These are phyloP conservation scores for Cryptomyrus ogoouensis DNA, from an alignment of 2,113 vertebrate species.

Conservation along the genomic window DNA sequence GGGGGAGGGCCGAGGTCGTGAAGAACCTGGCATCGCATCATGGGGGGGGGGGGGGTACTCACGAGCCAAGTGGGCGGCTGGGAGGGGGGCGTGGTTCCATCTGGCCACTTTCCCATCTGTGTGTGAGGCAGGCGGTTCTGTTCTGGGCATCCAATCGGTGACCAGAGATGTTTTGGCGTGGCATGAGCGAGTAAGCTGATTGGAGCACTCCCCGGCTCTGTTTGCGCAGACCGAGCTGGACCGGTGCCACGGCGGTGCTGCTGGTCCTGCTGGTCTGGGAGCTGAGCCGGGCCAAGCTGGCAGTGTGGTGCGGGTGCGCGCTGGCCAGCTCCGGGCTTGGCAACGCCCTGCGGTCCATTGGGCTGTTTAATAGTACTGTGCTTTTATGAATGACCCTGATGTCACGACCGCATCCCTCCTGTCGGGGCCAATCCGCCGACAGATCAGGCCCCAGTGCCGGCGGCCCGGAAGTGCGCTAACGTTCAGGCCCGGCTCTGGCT, in stretches of 20 bases:
- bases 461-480: neutral
- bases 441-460: neutral
- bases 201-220: neutral
- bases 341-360: neutral
- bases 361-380: neutral
- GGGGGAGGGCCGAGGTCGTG: neutral
- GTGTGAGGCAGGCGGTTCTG: neutral
- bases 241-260: neutral
- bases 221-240: neutral
- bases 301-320: neutral
- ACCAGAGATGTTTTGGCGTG: neutral
- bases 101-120: neutral
- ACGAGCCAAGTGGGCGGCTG: neutral
- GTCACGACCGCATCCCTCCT: neutral
- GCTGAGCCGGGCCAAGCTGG: neutral
- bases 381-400: constrained; percentile 7
- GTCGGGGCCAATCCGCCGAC: neutral
- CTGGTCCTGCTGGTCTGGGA: neutral
- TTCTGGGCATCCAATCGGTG: neutral
- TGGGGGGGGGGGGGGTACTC: neutral
- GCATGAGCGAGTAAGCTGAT: neutral
- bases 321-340: neutral
- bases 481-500: neutral
- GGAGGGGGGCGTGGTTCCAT: neutral
- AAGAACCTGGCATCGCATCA: neutral